Evolutionary conservation across 2,797 vertebrate genomes (phyloP), one percentile per base, ranked within the genome.

Genomic region (Naso thynnoides): DNA sequence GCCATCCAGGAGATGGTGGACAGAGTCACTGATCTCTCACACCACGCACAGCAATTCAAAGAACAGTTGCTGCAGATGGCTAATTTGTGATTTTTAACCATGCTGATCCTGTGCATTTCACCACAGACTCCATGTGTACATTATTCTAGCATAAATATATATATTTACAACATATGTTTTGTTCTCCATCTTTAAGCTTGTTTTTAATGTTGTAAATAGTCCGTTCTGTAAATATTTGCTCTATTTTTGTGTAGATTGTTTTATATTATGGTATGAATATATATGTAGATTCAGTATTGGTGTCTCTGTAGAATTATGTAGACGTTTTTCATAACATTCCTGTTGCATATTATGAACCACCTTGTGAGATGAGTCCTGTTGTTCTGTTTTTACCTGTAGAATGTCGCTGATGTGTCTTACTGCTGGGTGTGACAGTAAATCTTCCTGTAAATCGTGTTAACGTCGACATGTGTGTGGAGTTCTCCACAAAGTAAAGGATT

Each of bases 1-100:
- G 95, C 95, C 26, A 91, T 99, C n/a, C 98, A 99, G 90, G 96
- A 94, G 63, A 98, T 99, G 98, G 98, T 99, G 80, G 96, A 98
- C 86, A 89, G 92, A 1, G 97, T 99, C 16, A 97, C 96, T 0
- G 95, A 97, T 48, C 95, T 99, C 39, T 98, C 97, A 0, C 95
- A 92, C 41, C 95, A 96, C 0, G 95, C 97, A 0, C 96, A 96
- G 89, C 91, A 96, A 53, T 99, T 99, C 89, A 98, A 99, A 79
- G 93, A 93, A 59, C 97, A 97, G 0, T 86, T 99, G 86, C 90
- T 94, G 59, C 96, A 97, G 29, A 94, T 99, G 96, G 95, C 96
- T 0, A 90, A 92, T 0, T 93, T 94, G 57, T 98, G 88, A 90
- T 58, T 38, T 16, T 10, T 16, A 38, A 19, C 21, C 64, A 13